Evolutionary conservation across 92 coral and sea anemone species (phyloP), one percentile per base, ranked within the genome.

Genomic region (Epizoanthus scotinus): DNA sequence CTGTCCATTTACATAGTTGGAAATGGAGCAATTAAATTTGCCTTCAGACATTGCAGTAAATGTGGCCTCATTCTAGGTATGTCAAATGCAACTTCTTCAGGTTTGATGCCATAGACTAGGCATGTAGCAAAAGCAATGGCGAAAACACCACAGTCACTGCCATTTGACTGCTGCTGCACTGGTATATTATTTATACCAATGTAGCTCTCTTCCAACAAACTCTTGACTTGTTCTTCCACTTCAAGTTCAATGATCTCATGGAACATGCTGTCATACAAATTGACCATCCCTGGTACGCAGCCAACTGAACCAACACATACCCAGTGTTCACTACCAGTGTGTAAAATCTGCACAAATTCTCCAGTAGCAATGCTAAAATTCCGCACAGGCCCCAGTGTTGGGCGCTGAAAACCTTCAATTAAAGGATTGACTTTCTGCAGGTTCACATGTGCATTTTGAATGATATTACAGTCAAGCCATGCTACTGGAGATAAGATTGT

Each of bases 261-360:
- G 20, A 75, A 84, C n/a, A 85, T 75, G 79, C 90, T 89, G 56
- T 89, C 92, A 73, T 81, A 82, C 57, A 89, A n/a, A 54, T 86
- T 89, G 42, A 89, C 90, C 26, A 59, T 36, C 36, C 92, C 89
- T 28, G 87, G 87, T 79, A 85, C 92, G 85, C 47, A 18, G n/a
- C n/a, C n/a, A n/a, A n/a, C n/a, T n/a, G 87, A 89, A 67, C 89
- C 75, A 42, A 89, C 88, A 74, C 89, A 89, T 24, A 89, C 92
- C 92, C 89, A 89, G 68, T 89, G 92, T 22, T 56, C 65, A 56
- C 64, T 55, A 34, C 88, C 85, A n/a, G 87, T 86, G 49, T 87
- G 81, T 24, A 84, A 78, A 40, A 83, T 65, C 73, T 87, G 88
- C 13, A 83, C 84, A 77, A 83, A 84, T 86, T 87, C 85, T 65